Evolutionary conservation across 2,797 vertebrate genomes (phyloP), one percentile per base, ranked within the genome.

Genomic region (Clarias fuscus): DNA sequence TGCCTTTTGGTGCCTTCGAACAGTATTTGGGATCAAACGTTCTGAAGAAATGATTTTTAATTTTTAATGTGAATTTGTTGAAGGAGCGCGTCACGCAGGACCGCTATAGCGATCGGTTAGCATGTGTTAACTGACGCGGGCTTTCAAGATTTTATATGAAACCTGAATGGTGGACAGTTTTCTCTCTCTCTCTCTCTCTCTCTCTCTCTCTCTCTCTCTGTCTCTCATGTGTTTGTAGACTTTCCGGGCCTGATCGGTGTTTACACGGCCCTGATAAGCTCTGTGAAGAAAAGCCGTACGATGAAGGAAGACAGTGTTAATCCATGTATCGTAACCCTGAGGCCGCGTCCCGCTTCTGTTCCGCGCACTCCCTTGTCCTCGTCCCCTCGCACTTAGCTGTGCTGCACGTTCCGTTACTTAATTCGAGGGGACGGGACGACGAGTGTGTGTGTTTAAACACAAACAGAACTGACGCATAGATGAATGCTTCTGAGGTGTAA

Each of bases 21-120:
- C n/a, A 33, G 65, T 82, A 33, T 70, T 70, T 58, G 65, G 48
- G 81, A 70, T 83, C 65, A 83, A 82, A 65, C 3, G 4, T 37
- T 70, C 0, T 33, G 27, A 70, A 48, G 1, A 77, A 58, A 53
- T 72, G 48, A 7, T 22, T 61, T 14, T 62, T 62, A 59, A 7
- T 22, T 61, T 14, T 79, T 43, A 59, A 77, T 33, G 7, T 2
- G 33, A 3, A 33, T 80, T 7, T 62, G 20, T 62, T 64, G 20
- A 61, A 78, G 20, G 59, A 80, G n/a, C 7, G 17, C 17, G 58
- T 58, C 53, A 59, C 4, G 17, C 15, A 18, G 48, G 56, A n/a
- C 0, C 0, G 30, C 37, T 43, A 43, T 14, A 1, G 20, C 7
- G 37, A n/a, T n/a, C 11, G 1, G n/a, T 67, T 67, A 67, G 65